Evolutionary conservation across 1,140 invertebrate species (phyloP), one percentile per base, ranked within the genome.

Genomic region (Lanistes nyassanus): DNA sequence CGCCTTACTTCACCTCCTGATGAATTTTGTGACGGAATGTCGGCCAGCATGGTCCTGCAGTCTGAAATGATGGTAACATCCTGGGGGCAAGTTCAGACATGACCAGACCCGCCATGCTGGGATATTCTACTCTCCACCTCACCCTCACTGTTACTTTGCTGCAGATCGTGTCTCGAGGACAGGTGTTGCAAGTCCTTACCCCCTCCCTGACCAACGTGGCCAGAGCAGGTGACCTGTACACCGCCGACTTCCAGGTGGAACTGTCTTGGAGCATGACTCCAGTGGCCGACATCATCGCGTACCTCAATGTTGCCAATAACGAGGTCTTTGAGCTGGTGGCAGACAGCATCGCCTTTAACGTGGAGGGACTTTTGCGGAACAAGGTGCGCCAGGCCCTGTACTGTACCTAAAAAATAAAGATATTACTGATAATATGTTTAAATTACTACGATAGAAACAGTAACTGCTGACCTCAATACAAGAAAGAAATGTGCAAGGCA

Each of bases 261-360:
- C 39, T 72, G 69, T 60, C 69, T 34, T 62, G 56, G 55, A 56
- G 42, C 34, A 72, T 72, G 69, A 58, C 69, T 26, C 69, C 69
- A 19, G 69, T 72, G 53, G 39, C 69, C 2, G 69, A 72, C 31
- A 36, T 72, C 34, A 4, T 72, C 16, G 69, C 56, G 23, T 72
- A 60, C 29, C 56, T 39, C 31, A 23, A 60, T 13, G 56, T 60
- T 13, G 21, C 26, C 16, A 2, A 31, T 11, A n/a, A 26, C 1
- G 36, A n/a, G 21, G 39, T 58, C 55, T 11, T 34, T 7, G 69
- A 72, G 26, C 31, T 72, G 31, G 69, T 60, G 9, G 55, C 53
- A 5, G 69, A 72, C 69, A 72, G 69, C 26, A 37, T 72, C 53
- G 55, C 55, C 26, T 19, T 72, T 11, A 55, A 56, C 3, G 69